Evolutionary conservation across 2,113 vertebrate genomes (phyloP).

Genomic region (Cynocephalus volans): DNA sequence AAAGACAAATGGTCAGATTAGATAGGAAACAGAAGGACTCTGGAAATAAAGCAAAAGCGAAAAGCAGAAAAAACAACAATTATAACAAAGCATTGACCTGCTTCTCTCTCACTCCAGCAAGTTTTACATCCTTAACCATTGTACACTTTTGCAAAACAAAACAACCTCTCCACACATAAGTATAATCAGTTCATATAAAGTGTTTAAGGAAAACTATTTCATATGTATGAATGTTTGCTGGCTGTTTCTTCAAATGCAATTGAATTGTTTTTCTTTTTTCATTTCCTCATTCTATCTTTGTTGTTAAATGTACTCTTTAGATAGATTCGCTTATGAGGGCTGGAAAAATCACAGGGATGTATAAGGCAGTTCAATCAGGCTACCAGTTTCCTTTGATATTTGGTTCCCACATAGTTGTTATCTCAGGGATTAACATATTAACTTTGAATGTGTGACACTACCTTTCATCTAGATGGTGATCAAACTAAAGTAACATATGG

Average conservation of each 20-base stretch:
- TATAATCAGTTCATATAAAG: not conserved
- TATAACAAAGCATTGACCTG: not conserved
- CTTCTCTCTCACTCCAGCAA: not conserved
- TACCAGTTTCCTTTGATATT: constrained; percentile 43
- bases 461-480: constrained; percentile 16
- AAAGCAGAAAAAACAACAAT: too few relatives aligned
- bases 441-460: not conserved
- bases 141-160: not conserved
- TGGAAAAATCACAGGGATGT: not conserved
- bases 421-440: not conserved
- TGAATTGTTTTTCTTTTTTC: not conserved
- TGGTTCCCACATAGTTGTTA: not conserved
- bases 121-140: not conserved
- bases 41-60: not conserved
- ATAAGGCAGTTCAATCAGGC: not conserved
- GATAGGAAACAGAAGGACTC: not conserved
- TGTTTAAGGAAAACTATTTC: not conserved
- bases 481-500: not conserved
- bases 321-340: not conserved
- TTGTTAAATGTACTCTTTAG: not conserved
- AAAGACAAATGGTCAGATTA: not conserved
- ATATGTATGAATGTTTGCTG: not conserved
- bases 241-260: not conserved
- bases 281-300: not conserved
- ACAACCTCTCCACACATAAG: not conserved